Evolutionary conservation across 2,888 invertebrate genomes (phyloP).

Genomic region (Dimorphilus gyrociliatus): DNA sequence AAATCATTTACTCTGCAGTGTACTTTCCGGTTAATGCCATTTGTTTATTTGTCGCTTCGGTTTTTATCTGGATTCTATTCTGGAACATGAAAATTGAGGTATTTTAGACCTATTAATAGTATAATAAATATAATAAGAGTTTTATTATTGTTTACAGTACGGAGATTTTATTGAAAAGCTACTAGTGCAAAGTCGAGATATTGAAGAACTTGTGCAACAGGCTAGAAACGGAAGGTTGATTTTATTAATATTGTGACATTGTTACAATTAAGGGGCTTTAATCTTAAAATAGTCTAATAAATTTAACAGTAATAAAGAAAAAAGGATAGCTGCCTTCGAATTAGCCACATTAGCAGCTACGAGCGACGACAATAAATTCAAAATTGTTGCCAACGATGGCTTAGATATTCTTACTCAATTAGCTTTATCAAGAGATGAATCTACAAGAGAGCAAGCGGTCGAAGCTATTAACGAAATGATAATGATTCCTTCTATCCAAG

Average conservation of each 20-base stretch:
- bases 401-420: slow-evolving; percentile 24
- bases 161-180: slow-evolving; percentile 27
- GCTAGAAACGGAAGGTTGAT: slow-evolving; percentile 19
- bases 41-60: slow-evolving; percentile 15
- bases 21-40: slow-evolving; percentile 20
- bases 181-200: slow-evolving; percentile 27
- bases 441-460: slow-evolving; percentile 29
- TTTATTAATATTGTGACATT: neutral
- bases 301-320: slow-evolving; percentile 18
- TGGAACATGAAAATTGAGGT: slow-evolving; percentile 25
- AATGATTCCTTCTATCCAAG: slow-evolving; percentile 29
- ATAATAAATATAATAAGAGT: slow-evolving; percentile 5
- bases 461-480: slow-evolving; percentile 30
- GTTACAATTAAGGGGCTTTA: slow-evolving; percentile 1
- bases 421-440: slow-evolving; percentile 21
- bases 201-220: slow-evolving; percentile 24
- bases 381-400: slow-evolving; percentile 33
- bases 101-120: slow-evolving; percentile 3
- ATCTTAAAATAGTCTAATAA: slow-evolving; percentile 1
- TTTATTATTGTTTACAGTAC: slow-evolving; percentile 12
- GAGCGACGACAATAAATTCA: slow-evolving; percentile 31
- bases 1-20: slow-evolving; percentile 20
- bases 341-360: slow-evolving; percentile 29
- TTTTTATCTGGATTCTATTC: slow-evolving; percentile 16
- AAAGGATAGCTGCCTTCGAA: slow-evolving; percentile 28